Conservation (phyloP, 2,113 vertebrate genomes). For the Vidua macroura region DNA sequence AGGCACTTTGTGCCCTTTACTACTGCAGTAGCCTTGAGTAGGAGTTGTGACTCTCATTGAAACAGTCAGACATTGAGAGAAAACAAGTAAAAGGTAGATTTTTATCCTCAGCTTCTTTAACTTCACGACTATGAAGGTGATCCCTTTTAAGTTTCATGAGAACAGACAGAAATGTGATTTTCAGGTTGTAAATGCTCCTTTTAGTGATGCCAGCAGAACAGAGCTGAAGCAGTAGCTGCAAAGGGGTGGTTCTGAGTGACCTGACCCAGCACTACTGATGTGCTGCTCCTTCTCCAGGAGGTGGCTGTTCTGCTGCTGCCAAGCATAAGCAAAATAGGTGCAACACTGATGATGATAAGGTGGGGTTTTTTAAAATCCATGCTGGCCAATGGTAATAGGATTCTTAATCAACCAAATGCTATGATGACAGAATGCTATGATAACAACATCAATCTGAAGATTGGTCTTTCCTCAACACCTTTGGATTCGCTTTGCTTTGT, state of each 20-base stretch:
- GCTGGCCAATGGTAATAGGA: not conserved
- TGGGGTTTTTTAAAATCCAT: not conserved
- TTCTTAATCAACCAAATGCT: not conserved
- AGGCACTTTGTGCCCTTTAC: not conserved
- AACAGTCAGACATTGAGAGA: not conserved
- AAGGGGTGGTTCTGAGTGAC: rapidly evolving
- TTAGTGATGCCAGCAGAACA: not conserved
- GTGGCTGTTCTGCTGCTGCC: not conserved
- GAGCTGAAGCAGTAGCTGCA: not conserved
- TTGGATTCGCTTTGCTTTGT: not conserved
- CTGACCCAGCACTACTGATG: not conserved
- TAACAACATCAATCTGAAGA: not conserved
- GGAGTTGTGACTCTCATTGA: not conserved
- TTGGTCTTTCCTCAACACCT: not conserved
- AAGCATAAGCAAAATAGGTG: not conserved
- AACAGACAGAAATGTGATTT: not conserved
- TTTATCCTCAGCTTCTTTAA: not conserved
- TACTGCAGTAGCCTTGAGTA: not conserved
- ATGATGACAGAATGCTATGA: not conserved
- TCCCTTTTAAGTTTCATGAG: not conserved
- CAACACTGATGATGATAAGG: too few relatives aligned
- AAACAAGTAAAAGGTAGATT: not conserved
- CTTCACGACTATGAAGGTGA: not conserved
- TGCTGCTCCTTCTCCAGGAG: not conserved
- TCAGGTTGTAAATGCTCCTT: not conserved